Evolutionary conservation across 2,888 invertebrate species (phyloP), one percentile per base, ranked within the genome.

Genomic region (Cheiracanthium punctorium): DNA sequence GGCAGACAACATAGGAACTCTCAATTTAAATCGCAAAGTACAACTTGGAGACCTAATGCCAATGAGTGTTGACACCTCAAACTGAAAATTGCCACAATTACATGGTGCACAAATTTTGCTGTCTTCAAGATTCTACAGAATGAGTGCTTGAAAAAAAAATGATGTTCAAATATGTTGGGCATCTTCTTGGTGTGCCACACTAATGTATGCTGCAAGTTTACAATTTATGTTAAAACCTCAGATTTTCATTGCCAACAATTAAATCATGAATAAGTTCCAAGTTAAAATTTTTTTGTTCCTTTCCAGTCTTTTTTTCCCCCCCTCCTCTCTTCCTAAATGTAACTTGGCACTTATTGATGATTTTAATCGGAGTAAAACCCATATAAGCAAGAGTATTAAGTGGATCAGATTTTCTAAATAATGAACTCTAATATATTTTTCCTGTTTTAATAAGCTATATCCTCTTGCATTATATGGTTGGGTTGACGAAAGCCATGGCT

Each of bases 181-280:
- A 5, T 17, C 20, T 64, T 28, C n/a, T 20, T 24, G 41, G 41
- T 20, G 37, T 74, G 74, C 33, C 69, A 37, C 65, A 8, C 20
- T n/a, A n/a, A n/a, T 41, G 1, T 24, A 70, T 41, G n/a, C 28
- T 37, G 37, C 37, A 14, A 37, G 8, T 70, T 70, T 70, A 37
- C 14, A 41, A 24, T 41, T 41, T 32, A n/a, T 65, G 29, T 20
- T 85, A 79, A 85, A 85, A 85, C 84, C 84, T 85, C 84, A 74
- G 84, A 79, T 85, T 79, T 79, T 85, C 79, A 85, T n/a, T 64
- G 30, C 20, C 17, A 29, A 72, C 48, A 29, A 65, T 64, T 37
- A 41, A 58, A 79, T 69, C 41, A 52, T 30, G 74, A 70, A 70
- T 65, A 33, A 28, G 17, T 58, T 20, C 70, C 58, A 14, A 30